Conservation (phyloP, 2,888 invertebrate genomes). For the Zygothrica quintamaculata region DNA sequence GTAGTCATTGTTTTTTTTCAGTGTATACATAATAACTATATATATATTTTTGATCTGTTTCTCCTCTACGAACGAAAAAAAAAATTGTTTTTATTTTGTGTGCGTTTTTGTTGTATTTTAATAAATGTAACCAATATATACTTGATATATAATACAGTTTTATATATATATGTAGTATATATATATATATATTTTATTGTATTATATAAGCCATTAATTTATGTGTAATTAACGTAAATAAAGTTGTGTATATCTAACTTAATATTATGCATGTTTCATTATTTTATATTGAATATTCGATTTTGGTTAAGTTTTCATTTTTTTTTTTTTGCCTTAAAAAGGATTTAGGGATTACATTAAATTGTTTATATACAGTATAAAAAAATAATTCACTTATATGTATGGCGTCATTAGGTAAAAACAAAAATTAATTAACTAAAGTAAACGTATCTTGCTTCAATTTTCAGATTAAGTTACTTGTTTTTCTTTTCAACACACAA, state of each 20-base stretch:
- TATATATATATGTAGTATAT: conserved; percentile 20
- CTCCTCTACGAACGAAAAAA: background rate
- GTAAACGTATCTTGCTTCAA: no score
- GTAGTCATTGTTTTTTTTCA: conserved; percentile 73
- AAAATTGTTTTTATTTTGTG: conserved; percentile 46
- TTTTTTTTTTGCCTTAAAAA: conserved; percentile 8
- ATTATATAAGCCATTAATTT: conserved; percentile 72
- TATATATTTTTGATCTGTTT: conserved; percentile 24
- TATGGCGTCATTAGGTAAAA: no score
- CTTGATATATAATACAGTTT: conserved; percentile 28
- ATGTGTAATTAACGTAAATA: conserved; percentile 74
- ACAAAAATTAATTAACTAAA: no score
- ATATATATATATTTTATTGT: conserved; percentile 45
- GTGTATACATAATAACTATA: conserved; percentile 54
- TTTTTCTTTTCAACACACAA: no score
- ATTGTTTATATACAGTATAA: background rate
- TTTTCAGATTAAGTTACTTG: no score
- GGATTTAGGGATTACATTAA: no score
- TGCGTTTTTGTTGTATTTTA: conserved; percentile 73
- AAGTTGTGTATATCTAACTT: conserved; percentile 75
- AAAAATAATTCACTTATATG: no score
- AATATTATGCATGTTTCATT: conserved; percentile 23
- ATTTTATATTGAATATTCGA: conserved; percentile 36
- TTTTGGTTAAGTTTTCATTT: conserved; percentile 39
- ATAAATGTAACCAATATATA: conserved; percentile 53